Percentiles rank a stretch among this genome's conserved stretches.
phyloP scores from a whole-genome alignment of 1,140 invertebrate species.

The Zophobas atratus region DNA sequence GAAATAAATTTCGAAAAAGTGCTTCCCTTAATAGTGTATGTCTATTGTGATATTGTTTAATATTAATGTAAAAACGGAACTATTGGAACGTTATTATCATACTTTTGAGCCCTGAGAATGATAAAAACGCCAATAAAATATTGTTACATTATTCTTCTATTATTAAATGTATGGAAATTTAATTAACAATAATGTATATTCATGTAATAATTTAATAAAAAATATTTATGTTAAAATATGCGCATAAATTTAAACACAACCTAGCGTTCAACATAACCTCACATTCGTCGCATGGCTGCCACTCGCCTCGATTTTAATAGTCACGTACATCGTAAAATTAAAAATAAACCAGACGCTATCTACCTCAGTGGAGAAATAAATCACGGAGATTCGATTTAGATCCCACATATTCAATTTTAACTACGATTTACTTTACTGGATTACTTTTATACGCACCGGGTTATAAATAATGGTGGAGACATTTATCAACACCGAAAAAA shows the following conservation, averaged over 20 bases:
- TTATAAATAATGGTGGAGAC: not conserved
- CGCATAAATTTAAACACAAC: no score
- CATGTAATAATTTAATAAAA: constrained; percentile 42
- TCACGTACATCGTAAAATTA: no score
- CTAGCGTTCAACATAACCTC: no score
- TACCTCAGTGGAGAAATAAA: no score
- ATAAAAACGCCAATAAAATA: constrained; percentile 41
- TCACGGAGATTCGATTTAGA: no score
- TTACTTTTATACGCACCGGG: not conserved
- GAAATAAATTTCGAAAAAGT: constrained; percentile 43
- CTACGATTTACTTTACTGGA: not conserved
- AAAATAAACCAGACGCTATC: no score
- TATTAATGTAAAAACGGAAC: constrained; percentile 13
- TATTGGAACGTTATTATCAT: constrained; percentile 47
- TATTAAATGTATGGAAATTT: constrained; percentile 28
- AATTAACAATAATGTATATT: constrained; percentile 38
- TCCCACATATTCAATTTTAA: not conserved
- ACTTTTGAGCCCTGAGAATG: constrained; percentile 51
- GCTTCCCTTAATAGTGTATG: constrained; percentile 47
- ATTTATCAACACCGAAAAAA: not conserved
- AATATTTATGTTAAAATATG: constrained; percentile 19
- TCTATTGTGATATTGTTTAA: constrained; percentile 50
- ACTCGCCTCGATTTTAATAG: no score
- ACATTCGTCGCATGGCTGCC: no score
- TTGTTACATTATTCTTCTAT: constrained; percentile 44